Conservation (phyloP, 2,797 vertebrate species). For the Lagocephalus sceleratus region DNA sequence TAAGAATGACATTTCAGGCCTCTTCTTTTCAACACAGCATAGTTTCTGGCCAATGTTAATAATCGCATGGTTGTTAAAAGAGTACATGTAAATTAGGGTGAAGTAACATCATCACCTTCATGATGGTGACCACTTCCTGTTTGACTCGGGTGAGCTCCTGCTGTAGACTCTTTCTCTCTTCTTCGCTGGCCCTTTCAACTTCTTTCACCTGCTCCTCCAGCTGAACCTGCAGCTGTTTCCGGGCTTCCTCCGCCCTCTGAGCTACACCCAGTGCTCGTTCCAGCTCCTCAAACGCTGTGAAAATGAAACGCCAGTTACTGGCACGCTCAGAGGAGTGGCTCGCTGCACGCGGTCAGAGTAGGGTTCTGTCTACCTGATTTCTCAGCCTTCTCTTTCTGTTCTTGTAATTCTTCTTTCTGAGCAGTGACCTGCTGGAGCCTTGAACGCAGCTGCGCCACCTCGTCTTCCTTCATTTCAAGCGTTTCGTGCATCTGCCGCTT, state of each 20-base stretch:
- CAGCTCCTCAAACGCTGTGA: constrained; percentile 92
- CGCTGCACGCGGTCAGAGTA: constrained; percentile 1
- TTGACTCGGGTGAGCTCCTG: constrained; percentile 88
- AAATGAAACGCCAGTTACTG: constrained; percentile 1
- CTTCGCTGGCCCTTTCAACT: constrained; percentile 84
- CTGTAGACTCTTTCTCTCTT: constrained; percentile 88
- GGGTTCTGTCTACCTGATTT: constrained; percentile 81
- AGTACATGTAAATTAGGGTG: not conserved
- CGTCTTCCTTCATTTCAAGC: constrained; percentile 95
- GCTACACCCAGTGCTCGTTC: constrained; percentile 86
- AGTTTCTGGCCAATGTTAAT: not conserved
- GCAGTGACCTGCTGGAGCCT: constrained; percentile 80
- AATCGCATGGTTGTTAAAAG: not conserved
- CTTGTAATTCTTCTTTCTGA: constrained; percentile 86
- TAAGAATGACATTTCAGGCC: too few relatives aligned
- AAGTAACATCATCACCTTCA: constrained; percentile 79
- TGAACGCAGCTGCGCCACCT: constrained; percentile 85
- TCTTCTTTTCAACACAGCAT: not conserved
- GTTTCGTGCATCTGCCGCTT: constrained; percentile 98
- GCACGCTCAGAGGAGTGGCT: not conserved
- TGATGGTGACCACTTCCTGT: constrained; percentile 89
- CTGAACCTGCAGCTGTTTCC: constrained; percentile 86
- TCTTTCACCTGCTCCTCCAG: constrained; percentile 88
- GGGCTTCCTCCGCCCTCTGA: constrained; percentile 87
- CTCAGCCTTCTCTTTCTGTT: constrained; percentile 94